Evolutionary conservation across 2,113 vertebrate species (phyloP).

Genomic region (Nothobranchius furzeri): DNA sequence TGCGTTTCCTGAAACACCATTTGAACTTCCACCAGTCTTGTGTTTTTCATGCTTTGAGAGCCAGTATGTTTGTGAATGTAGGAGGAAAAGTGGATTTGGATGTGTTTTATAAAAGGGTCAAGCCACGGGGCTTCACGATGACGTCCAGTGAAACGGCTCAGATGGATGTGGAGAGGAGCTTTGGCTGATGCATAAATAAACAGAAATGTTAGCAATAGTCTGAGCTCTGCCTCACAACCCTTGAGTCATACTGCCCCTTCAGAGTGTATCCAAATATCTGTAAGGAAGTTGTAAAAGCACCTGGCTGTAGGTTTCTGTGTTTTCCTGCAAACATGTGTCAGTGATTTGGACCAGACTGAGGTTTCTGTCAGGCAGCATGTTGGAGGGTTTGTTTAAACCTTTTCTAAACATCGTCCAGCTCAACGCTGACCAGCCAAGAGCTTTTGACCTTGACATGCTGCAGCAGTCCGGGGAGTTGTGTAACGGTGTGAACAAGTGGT

Average conservation of each 20-base stretch:
- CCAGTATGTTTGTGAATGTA: conserved; percentile 21
- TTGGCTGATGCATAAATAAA: conserved; percentile 38
- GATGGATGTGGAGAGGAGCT: neutral
- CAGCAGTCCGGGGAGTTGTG: conserved; percentile 16
- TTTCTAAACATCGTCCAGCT: conserved; percentile 42
- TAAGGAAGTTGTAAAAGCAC: neutral
- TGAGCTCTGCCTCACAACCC: conserved; percentile 7
- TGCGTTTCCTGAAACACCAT: conserved; percentile 19
- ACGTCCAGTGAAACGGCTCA: conserved; percentile 2
- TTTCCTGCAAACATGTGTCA: neutral
- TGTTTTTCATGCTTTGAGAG: conserved; percentile 8
- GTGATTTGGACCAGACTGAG: conserved; percentile 35
- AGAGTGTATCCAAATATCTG: neutral
- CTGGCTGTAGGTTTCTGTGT: neutral
- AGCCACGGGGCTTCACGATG: neutral
- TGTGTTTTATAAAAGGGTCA: neutral
- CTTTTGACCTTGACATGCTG: conserved; percentile 33
- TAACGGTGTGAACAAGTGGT: too few relatives aligned
- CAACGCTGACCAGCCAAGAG: conserved; percentile 42
- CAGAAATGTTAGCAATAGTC: conserved; percentile 43
- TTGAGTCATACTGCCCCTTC: neutral
- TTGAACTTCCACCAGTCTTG: conserved; percentile 15
- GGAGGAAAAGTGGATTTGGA: conserved; percentile 24
- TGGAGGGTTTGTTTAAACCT: conserved; percentile 46
- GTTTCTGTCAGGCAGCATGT: conserved; percentile 40